Conservation (phyloP, 1,140 invertebrate genomes). For the Cheumatopsyche charites region DNA sequence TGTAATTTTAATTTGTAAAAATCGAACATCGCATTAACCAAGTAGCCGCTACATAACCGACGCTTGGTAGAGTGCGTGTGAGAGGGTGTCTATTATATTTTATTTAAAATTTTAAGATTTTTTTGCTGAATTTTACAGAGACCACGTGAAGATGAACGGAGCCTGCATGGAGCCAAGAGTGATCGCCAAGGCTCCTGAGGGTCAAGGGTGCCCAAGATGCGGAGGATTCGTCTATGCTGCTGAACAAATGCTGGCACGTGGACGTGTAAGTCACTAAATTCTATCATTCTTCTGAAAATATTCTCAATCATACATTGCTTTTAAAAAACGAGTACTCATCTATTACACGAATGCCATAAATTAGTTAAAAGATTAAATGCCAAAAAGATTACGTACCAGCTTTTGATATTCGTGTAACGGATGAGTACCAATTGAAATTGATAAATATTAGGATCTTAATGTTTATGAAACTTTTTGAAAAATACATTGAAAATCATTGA, state of each 20-base stretch:
- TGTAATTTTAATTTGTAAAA: conserved; percentile 12
- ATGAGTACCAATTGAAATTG: no score
- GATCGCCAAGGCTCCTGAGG: conserved; percentile 83
- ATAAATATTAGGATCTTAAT: no score
- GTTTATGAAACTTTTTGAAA: no score
- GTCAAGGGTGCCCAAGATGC: conserved; percentile 88
- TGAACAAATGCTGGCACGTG: conserved; percentile 91
- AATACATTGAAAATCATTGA: no score
- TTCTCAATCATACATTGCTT: no score
- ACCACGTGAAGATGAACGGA: conserved; percentile 56
- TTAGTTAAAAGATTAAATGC: no score
- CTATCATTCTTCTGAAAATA: no score
- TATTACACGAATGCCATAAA: no score
- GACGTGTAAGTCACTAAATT: conserved; percentile 70
- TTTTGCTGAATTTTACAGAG: conserved; percentile 38
- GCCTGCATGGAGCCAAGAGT: conserved; percentile 71
- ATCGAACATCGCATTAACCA: conserved; percentile 41
- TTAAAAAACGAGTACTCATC: no score
- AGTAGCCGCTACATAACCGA: conserved; percentile 45
- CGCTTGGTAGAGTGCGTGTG: conserved; percentile 42
- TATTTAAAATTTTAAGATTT: neutral
- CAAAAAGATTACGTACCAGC: no score
- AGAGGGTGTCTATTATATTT: neutral
- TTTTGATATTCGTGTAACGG: no score
- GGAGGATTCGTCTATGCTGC: conserved; percentile 92